Conservation (phyloP, 2,888 invertebrate genomes). For the Crematogaster levior region DNA sequence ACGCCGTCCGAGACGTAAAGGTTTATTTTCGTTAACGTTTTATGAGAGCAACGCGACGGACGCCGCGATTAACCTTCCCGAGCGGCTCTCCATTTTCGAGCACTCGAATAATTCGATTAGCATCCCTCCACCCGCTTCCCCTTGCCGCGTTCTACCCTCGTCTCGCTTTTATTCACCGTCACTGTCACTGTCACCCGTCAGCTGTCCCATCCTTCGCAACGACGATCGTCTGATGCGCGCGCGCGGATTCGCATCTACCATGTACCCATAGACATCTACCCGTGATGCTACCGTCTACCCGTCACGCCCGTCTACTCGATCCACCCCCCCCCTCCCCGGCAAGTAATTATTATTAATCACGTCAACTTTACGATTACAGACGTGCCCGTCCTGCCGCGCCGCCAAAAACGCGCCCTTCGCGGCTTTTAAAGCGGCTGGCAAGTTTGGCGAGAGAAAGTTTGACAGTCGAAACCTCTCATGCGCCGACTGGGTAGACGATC, state of each 20-base stretch:
- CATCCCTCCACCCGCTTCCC: background rate
- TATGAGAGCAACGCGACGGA: constrained; percentile 15
- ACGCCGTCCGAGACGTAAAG: background rate
- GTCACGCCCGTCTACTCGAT: constrained; percentile 47
- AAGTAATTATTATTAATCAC: constrained; percentile 48
- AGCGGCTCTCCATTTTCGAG: constrained; percentile 41
- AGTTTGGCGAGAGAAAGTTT: constrained; percentile 44
- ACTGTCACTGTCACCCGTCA: constrained; percentile 52
- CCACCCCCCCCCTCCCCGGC: background rate
- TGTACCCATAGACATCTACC: constrained; percentile 21
- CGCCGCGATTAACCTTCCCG: constrained; percentile 42
- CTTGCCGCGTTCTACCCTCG: constrained; percentile 41
- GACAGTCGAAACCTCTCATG: constrained; percentile 33
- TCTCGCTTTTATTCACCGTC: constrained; percentile 51
- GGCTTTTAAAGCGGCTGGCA: constrained; percentile 13
- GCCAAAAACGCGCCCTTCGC: constrained; percentile 24
- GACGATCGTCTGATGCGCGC: constrained; percentile 50
- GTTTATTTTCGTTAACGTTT: constrained; percentile 47
- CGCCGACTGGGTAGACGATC: background rate
- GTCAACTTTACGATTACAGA: constrained; percentile 45
- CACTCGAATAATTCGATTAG: constrained; percentile 48
- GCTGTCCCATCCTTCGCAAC: constrained; percentile 31
- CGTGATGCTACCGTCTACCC: constrained; percentile 35
- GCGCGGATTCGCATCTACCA: constrained; percentile 30
- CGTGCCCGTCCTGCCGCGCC: background rate